phyloP scores from a whole-genome alignment of 1,140 invertebrate species.

The Anadara kagoshimensis region DNA sequence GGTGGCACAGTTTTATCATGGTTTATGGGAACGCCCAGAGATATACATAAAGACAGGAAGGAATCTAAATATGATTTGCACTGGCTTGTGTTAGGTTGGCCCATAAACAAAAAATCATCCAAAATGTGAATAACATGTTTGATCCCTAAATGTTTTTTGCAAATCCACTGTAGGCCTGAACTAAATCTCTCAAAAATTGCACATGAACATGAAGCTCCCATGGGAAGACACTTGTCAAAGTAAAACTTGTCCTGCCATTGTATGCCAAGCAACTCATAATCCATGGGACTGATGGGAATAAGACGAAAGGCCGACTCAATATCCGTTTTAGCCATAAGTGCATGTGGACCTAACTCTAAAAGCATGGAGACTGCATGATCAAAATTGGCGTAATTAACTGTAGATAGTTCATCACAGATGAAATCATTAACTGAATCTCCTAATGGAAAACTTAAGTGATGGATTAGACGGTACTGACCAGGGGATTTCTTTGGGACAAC shows the following conservation, averaged over 20 bases:
- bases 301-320: constrained; percentile 27
- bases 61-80: background rate
- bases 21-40: constrained; percentile 20
- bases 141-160: constrained; percentile 14
- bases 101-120: constrained; percentile 38
- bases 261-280: constrained; percentile 26
- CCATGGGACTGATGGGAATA: constrained; percentile 12
- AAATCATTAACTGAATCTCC: background rate
- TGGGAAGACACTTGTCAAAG: constrained; percentile 34
- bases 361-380: background rate
- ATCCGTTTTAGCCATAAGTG: constrained; percentile 20
- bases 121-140: constrained; percentile 20
- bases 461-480: background rate
- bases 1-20: constrained; percentile 1
- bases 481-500: constrained; percentile 1
- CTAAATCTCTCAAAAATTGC: constrained; percentile 38
- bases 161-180: constrained; percentile 32
- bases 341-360: background rate
- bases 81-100: background rate
- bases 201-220: constrained; percentile 33
- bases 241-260: constrained; percentile 25
- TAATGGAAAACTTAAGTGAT: background rate
- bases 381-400: background rate
- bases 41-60: background rate
- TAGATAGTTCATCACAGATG: background rate